These are phyloP conservation scores for Eutrigla gurnardus DNA, from an alignment of 2,797 vertebrate species.

Conservation along the genomic window DNA sequence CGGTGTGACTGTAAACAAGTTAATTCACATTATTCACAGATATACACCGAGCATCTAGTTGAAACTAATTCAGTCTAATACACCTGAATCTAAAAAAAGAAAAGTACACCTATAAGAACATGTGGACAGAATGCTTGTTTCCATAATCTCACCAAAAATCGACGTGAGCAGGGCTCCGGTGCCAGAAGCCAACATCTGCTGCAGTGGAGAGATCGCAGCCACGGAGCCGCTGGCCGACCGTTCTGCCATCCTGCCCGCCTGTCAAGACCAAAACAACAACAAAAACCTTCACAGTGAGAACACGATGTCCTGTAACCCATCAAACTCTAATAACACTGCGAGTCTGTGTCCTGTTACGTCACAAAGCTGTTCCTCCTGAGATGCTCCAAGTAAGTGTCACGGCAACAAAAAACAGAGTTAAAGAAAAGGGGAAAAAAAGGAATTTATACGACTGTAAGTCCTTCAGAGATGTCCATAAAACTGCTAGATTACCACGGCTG, in stretches of 20 bases:
- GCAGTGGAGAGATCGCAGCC: constrained; percentile 90
- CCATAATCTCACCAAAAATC: constrained; percentile 89
- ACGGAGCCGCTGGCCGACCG: constrained; percentile 50
- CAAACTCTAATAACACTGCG: background rate
- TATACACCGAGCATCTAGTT: background rate
- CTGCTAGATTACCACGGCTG: background rate
- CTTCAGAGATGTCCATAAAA: background rate
- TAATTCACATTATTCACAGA: background rate
- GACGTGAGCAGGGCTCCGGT: constrained; percentile 94
- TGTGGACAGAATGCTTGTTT: background rate
- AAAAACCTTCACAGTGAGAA: background rate
- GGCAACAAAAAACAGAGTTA: background rate
- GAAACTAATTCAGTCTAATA: background rate
- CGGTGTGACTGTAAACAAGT: constrained; percentile 88
- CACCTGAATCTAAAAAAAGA: background rate
- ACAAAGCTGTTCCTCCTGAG: background rate
- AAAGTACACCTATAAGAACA: background rate
- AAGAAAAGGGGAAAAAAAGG: background rate
- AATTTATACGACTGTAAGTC: background rate
- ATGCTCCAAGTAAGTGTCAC: background rate
- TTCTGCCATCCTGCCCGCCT: constrained; percentile 88
- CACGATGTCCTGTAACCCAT: background rate
- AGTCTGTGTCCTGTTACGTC: constrained; percentile 22
- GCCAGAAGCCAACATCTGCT: constrained; percentile 96
- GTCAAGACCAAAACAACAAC: constrained; percentile 37